Conservation (phyloP, 1,140 invertebrate species). For the Drosophila aff. region DNA sequence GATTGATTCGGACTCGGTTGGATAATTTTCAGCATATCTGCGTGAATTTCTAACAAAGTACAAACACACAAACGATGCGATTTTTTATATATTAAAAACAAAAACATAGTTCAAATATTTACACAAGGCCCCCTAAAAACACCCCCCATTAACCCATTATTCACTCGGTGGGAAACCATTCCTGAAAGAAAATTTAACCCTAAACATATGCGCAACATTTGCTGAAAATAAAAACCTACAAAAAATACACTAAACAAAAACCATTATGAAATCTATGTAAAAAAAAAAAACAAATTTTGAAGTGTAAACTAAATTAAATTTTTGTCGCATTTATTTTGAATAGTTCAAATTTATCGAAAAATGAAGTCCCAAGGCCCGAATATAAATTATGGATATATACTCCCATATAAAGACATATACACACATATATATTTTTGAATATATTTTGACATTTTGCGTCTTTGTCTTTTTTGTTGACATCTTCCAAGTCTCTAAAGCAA, state of each 20-base stretch:
- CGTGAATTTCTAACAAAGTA: constrained; percentile 81
- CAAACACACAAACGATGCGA: constrained; percentile 66
- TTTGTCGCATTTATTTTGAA: constrained; percentile 66
- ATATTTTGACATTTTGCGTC: constrained; percentile 53
- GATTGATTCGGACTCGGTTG: constrained; percentile 71
- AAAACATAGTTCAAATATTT: constrained; percentile 72
- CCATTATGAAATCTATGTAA: constrained; percentile 20
- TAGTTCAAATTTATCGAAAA: constrained; percentile 72
- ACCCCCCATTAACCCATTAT: constrained; percentile 22
- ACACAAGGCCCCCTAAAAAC: constrained; percentile 28
- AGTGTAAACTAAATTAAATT: constrained; percentile 66
- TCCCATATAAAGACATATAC: constrained; percentile 8
- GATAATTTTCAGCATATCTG: constrained; percentile 79
- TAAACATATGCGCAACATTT: constrained; percentile 73
- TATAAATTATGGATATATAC: constrained; percentile 14
- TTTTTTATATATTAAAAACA: constrained; percentile 49
- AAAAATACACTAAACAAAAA: constrained; percentile 1
- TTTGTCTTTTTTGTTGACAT: constrained; percentile 59
- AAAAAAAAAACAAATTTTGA: constrained; percentile 29
- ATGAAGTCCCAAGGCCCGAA: constrained; percentile 15
- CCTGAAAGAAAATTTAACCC: constrained; percentile 14
- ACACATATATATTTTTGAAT: constrained; percentile 59
- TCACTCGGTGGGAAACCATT: constrained; percentile 25
- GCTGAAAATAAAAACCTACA: constrained; percentile 50
- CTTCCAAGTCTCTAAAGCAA: constrained; percentile 18